A percentile compares a stretch with the other conserved stretches of the same genome.
phyloP scores from a whole-genome alignment of 2,888 invertebrate species.

The Esperia sulphurella region DNA sequence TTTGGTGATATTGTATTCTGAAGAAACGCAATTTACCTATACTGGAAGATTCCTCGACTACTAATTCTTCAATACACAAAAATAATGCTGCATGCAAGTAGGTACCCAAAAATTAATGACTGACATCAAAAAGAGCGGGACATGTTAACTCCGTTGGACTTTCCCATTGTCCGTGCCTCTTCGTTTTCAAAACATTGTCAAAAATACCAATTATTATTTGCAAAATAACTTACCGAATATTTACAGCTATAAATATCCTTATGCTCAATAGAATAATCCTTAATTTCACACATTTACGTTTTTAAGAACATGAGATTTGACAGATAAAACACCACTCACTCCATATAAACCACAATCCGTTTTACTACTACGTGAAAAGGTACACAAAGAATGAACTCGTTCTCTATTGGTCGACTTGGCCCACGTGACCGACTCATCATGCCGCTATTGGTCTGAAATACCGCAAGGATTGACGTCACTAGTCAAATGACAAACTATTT shows the following conservation, averaged over 20 bases:
- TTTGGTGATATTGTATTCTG: constrained; percentile 12
- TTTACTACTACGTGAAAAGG: constrained; percentile 74
- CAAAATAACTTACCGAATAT: constrained; percentile 82
- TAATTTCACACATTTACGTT: constrained; percentile 84
- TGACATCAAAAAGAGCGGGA: constrained; percentile 78
- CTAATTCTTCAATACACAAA: no score
- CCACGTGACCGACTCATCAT: constrained; percentile 73
- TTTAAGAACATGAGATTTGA: constrained; percentile 71
- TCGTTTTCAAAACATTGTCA: constrained; percentile 44
- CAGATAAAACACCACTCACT: constrained; percentile 78
- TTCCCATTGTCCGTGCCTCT: constrained; percentile 53
- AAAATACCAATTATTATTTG: constrained; percentile 11
- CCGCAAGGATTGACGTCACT: constrained; percentile 44
- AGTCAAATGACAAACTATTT: constrained; percentile 32
- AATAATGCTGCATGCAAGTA: background rate
- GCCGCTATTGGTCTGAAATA: constrained; percentile 56
- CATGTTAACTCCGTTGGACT: constrained; percentile 60
- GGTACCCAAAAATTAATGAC: constrained; percentile 23
- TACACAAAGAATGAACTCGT: constrained; percentile 76
- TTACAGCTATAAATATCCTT: constrained; percentile 82
- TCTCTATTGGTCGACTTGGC: constrained; percentile 64
- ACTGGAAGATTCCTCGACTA: background rate
- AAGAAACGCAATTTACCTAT: constrained; percentile 1
- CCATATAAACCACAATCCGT: constrained; percentile 74
- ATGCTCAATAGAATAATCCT: constrained; percentile 84